phyloP scores from a whole-genome alignment of 2,113 vertebrate genomes.

The Mesembrinibis cayennensis region DNA sequence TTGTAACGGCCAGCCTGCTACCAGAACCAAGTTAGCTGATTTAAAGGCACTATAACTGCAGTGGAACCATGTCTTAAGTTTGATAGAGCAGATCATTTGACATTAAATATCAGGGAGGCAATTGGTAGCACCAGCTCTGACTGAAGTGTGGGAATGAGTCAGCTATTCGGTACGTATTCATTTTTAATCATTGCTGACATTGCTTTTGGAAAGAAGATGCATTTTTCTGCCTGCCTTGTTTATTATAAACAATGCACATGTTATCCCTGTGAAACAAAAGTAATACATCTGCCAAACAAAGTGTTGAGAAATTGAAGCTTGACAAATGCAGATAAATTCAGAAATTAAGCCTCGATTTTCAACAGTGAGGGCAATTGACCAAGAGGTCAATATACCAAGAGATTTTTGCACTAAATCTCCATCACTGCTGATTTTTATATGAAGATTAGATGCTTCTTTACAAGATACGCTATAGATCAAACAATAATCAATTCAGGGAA shows the following conservation, averaged over 20 bases:
- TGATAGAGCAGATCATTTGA: background rate
- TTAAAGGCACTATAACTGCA: background rate
- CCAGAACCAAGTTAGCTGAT: background rate
- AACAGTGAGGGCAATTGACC: constrained; percentile 25
- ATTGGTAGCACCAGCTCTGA: background rate
- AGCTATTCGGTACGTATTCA: background rate
- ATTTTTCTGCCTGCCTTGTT: constrained; percentile 38
- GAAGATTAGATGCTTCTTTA: constrained; percentile 44
- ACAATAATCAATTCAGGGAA: constrained; percentile 33
- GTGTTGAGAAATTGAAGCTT: constrained; percentile 24
- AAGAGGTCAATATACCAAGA: constrained; percentile 23
- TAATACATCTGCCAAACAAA: constrained; percentile 15
- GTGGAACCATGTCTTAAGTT: background rate
- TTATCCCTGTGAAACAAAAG: constrained; percentile 21
- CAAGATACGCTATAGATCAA: background rate
- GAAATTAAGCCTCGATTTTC: constrained; percentile 24
- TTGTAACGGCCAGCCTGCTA: background rate
- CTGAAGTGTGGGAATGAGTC: background rate
- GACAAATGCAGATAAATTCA: constrained; percentile 50
- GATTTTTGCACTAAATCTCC: constrained; percentile 18
- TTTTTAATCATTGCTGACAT: background rate
- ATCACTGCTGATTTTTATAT: constrained; percentile 42
- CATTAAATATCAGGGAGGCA: background rate
- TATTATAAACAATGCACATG: background rate
- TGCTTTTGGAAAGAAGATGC: constrained; percentile 15